Percentiles rank a stretch among this genome's conserved stretches.
These are phyloP conservation scores for Synergus laeviventris DNA, from an alignment of 2,888 invertebrate species.

Conservation along the genomic window DNA sequence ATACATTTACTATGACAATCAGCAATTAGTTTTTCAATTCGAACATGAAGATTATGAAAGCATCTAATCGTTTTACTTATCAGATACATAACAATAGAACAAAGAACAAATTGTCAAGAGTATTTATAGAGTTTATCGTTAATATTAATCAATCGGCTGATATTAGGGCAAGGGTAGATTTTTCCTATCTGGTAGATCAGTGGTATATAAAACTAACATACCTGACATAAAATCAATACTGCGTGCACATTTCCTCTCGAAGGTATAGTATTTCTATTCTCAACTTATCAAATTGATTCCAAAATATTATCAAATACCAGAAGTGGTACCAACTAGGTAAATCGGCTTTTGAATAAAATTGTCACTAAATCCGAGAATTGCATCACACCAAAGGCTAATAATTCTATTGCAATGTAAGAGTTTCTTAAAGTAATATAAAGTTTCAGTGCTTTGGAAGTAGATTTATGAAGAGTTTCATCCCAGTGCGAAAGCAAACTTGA, in stretches of 20 bases:
- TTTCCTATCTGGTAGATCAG: not conserved
- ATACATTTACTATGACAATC: not conserved
- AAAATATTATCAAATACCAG: not conserved
- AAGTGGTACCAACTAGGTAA: not conserved
- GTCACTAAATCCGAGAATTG: constrained; percentile 16
- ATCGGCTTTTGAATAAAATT: not conserved
- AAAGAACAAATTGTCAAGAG: not conserved
- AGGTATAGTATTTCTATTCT: not conserved
- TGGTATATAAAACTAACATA: not conserved
- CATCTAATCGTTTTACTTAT: not conserved
- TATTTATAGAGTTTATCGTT: not conserved
- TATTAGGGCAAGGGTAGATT: not conserved
- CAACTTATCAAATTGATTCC: not conserved
- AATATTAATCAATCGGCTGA: not conserved
- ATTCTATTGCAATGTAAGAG: not conserved
- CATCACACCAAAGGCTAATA: not conserved
- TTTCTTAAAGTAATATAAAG: constrained; percentile 21
- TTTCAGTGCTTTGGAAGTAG: not conserved
- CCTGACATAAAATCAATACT: not conserved
- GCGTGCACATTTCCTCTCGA: not conserved
- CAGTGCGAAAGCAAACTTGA: not conserved
- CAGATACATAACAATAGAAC: not conserved
- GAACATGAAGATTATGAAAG: not conserved
- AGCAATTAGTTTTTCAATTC: not conserved
- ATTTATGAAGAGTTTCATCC: not conserved